Base-by-base conservation (phyloP, 2,113 vertebrate species). In the Takifugu bimaculatus region DNA sequence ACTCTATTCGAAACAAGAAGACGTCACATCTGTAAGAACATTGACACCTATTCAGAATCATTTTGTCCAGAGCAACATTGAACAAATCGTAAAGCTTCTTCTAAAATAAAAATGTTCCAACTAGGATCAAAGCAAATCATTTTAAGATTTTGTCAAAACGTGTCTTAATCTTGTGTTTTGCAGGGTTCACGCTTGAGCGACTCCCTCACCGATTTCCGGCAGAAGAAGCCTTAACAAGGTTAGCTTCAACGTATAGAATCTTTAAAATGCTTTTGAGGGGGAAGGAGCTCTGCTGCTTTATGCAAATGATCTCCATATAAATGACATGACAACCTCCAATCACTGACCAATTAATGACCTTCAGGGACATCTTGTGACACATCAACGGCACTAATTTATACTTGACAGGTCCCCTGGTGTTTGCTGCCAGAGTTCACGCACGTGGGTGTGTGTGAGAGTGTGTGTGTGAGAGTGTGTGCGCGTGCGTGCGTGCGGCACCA, bases 341-440 rank as follows among this genome's bases (percentile, higher is more conserved):
- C 80, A 80, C 78, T 88, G 85, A 89, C 88, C 88, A 89, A 86
- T 88, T 89, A 89, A 89, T 88, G 89, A 88, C 82, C 85, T 84
- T 80, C 50, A 50, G 70, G 80, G 72, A 69, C 74, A 79, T 80
- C 77, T 78, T 77, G 84, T 87, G 85, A 85, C 81, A 86, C 79
- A 78, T 85, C 87, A 86, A 69, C 78, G 29, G 81, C 74, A 70
- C 82, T 88, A 83, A 88, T 88, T 87, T 87, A 79, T 72, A 84
- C 68, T 81, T 87, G 89, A 87, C 87, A 88, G 86, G 80, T 87
- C 85, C 81, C 80, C 77, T 83, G 74, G 78, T 81, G 81, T 75
- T 43, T 84, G 82, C 70, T 32, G 28, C 60, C 73, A 63, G 78
- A 74, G 76, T 77, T 73, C 32, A 54, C 26, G 52, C 56, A 54